phyloP scores from a whole-genome alignment of 2,113 vertebrate genomes.

The Enhydra lutris region DNA sequence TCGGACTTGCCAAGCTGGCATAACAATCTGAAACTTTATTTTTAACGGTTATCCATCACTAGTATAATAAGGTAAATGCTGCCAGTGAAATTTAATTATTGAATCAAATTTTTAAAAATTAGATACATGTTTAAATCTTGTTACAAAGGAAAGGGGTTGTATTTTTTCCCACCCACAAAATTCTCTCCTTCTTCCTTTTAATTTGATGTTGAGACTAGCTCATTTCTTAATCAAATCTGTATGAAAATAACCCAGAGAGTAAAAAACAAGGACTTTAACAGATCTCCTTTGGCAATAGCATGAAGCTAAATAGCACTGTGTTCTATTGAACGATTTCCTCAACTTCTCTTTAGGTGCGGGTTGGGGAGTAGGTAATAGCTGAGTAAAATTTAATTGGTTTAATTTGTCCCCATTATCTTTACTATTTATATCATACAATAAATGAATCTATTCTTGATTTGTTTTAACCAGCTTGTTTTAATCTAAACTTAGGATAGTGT shows the following conservation, averaged over 20 bases:
- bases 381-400: constrained; percentile 23
- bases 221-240: neutral
- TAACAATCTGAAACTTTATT: constrained; percentile 39
- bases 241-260: neutral
- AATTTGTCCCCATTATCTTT: neutral
- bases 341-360: neutral
- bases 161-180: neutral
- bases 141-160: neutral
- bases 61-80: neutral
- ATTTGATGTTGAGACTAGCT: neutral
- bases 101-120: neutral
- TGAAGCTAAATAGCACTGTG: neutral
- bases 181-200: neutral
- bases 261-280: neutral
- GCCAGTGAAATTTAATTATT: neutral
- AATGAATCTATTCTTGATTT: neutral
- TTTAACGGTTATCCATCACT: constrained; percentile 34
- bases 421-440: neutral
- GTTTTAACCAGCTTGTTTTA: constrained; percentile 3
- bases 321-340: neutral
- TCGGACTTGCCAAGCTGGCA: constrained; percentile 31
- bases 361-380: neutral
- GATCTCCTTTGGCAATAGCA: neutral
- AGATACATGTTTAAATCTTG: neutral
- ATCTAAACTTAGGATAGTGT: neutral